Conservation (phyloP, 2,888 invertebrate genomes). For the Agrypnus murinus region DNA sequence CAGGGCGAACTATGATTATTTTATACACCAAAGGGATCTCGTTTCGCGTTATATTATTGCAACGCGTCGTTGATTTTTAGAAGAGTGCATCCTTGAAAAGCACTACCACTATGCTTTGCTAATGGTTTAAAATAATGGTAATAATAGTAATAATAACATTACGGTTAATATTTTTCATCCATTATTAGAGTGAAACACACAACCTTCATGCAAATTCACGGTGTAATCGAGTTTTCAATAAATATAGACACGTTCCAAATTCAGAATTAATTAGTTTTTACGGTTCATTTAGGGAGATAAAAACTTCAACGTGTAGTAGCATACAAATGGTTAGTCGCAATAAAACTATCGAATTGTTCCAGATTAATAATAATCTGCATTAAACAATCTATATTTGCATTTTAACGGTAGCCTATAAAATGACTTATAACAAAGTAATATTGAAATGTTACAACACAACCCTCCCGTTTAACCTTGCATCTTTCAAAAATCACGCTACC, state of each 20-base stretch:
- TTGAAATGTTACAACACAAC: slow-evolving; percentile 40
- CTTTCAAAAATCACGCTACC: slow-evolving; percentile 49
- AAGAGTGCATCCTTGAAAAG: slow-evolving; percentile 43
- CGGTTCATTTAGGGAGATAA: slow-evolving; percentile 32
- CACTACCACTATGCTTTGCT: slow-evolving; percentile 1
- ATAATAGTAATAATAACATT: slow-evolving; percentile 7
- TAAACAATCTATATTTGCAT: neutral
- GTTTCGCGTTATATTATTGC: slow-evolving; percentile 26
- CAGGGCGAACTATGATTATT: slow-evolving; percentile 51
- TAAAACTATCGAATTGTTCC: slow-evolving; percentile 24
- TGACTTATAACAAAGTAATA: slow-evolving; percentile 11
- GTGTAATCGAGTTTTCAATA: slow-evolving; percentile 21
- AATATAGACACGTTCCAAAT: slow-evolving; percentile 35
- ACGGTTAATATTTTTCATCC: slow-evolving; percentile 22
- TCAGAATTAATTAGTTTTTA: slow-evolving; percentile 34
- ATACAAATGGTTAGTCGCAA: slow-evolving; percentile 1
- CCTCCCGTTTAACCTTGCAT: slow-evolving; percentile 48
- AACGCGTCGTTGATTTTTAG: slow-evolving; percentile 21
- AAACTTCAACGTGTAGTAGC: neutral
- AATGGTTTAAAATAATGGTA: too few relatives aligned
- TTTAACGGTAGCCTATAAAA: neutral
- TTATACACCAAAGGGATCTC: slow-evolving; percentile 14
- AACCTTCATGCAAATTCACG: slow-evolving; percentile 27
- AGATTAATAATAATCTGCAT: slow-evolving; percentile 14
- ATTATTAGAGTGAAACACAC: slow-evolving; percentile 9